A percentile compares a stretch with the other conserved stretches of the same genome.
These are phyloP conservation scores for Drosophila nigricruria DNA, from an alignment of 2,888 invertebrate species.

Conservation along the genomic window DNA sequence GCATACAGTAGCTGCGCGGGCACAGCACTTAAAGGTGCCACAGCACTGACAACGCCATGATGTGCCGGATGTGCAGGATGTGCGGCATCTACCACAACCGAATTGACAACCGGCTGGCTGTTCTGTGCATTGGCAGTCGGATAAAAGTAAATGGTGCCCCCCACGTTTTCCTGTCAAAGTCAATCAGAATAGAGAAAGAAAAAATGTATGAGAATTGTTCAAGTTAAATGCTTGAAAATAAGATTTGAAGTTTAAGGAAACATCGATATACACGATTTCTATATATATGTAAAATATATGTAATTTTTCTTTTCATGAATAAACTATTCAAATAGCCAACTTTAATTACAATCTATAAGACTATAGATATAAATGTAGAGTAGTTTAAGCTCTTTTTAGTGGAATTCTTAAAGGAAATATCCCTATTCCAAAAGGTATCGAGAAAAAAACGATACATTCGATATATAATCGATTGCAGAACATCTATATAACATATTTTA, in stretches of 20 bases:
- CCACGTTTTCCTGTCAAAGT: constrained; percentile 91
- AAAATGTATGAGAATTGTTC: not conserved
- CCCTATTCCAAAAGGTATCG: not conserved
- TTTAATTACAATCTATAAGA: not conserved
- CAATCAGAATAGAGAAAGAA: constrained; percentile 28
- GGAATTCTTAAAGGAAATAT: too few species aligned
- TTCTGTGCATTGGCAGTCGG: constrained; percentile 87
- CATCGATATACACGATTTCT: too few species aligned
- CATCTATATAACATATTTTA: not conserved
- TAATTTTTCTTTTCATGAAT: not conserved
- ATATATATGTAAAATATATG: too few species aligned
- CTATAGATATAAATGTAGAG: not conserved
- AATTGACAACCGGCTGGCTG: constrained; percentile 81
- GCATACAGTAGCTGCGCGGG: constrained; percentile 81
- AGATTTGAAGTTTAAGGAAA: not conserved
- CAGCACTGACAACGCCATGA: constrained; percentile 72
- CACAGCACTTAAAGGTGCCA: constrained; percentile 76
- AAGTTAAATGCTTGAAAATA: not conserved
- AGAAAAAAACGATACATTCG: not conserved
- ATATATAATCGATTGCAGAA: not conserved
- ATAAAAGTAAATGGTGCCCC: constrained; percentile 98
- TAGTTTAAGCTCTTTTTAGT: not conserved
- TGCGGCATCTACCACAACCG: constrained; percentile 74
- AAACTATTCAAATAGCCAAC: not conserved
- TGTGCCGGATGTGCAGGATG: constrained; percentile 70